Evolutionary conservation across 2,888 invertebrate genomes (phyloP).

Genomic region (Yponomeuta malinellus): DNA sequence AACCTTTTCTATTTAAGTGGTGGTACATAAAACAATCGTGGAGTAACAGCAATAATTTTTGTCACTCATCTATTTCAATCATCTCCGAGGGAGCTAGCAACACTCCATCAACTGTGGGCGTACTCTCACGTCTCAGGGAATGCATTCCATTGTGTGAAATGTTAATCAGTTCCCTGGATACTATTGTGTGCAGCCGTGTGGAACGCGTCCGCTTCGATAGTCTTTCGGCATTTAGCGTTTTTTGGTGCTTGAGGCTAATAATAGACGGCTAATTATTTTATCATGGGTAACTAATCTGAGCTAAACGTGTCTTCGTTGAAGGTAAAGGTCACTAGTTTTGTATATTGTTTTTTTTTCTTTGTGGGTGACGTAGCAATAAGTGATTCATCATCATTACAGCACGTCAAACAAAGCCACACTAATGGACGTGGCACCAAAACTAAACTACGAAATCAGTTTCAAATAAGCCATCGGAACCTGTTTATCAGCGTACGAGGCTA

Average conservation of each 20-base stretch:
- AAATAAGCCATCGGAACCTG: not conserved
- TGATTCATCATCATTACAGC: not conserved
- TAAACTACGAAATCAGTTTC: not conserved
- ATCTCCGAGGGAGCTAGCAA: not conserved
- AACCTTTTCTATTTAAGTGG: no score
- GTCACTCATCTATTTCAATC: slow-evolving; percentile 8
- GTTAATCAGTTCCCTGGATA: slow-evolving; percentile 52
- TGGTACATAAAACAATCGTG: no score
- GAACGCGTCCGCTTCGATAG: slow-evolving; percentile 53
- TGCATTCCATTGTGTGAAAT: slow-evolving; percentile 39
- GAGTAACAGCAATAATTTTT: not conserved
- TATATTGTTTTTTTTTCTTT: not conserved
- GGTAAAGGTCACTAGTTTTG: slow-evolving; percentile 3
- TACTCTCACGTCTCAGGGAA: slow-evolving; percentile 23
- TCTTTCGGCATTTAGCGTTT: not conserved
- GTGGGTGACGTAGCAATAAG: not conserved
- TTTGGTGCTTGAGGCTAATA: not conserved
- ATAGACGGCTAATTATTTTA: not conserved
- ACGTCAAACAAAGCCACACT: not conserved
- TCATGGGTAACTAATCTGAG: not conserved
- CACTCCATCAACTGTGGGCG: slow-evolving; percentile 3
- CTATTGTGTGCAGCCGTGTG: slow-evolving; percentile 48
- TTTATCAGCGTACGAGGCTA: not conserved
- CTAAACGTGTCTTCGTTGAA: not conserved
- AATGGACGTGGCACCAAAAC: not conserved